phyloP scores from a whole-genome alignment of 2,113 vertebrate genomes.

The Entelurus aequoreus region DNA sequence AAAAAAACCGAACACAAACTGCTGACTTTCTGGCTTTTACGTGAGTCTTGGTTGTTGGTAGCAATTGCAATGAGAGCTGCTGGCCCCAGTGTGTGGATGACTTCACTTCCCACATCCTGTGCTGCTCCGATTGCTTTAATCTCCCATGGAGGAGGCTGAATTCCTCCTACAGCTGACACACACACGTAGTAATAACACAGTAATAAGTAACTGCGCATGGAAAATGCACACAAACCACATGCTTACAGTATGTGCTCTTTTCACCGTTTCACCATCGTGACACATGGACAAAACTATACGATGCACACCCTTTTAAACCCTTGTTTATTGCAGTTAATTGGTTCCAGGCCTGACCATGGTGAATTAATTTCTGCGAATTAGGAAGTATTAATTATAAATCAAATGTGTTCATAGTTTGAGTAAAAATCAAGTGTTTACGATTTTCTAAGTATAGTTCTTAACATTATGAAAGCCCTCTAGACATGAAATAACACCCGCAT shows the following conservation, averaged over 20 bases:
- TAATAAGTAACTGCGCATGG: slow-evolving; percentile 17
- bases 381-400: too few relatives aligned
- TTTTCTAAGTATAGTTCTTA: too few relatives aligned
- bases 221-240: slow-evolving; percentile 8
- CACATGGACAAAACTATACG: not conserved
- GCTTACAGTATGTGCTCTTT: not conserved
- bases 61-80: slow-evolving; percentile 33
- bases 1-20: not conserved
- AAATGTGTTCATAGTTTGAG: too few relatives aligned
- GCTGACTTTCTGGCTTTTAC: slow-evolving; percentile 11
- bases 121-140: slow-evolving; percentile 67
- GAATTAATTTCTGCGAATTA: too few relatives aligned
- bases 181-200: slow-evolving; percentile 4
- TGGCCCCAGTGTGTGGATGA: slow-evolving; percentile 66
- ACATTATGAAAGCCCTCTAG: too few relatives aligned
- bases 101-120: slow-evolving; percentile 76
- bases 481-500: too few relatives aligned
- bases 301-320: too few relatives aligned
- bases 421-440: too few relatives aligned
- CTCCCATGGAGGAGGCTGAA: slow-evolving; percentile 55
- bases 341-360: too few relatives aligned
- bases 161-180: slow-evolving; percentile 56
- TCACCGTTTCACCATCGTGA: not conserved
- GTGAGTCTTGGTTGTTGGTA: slow-evolving; percentile 30
- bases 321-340: too few relatives aligned